phyloP scores from a whole-genome alignment of 2,888 invertebrate species.

The Caenorhabditis sinica region DNA sequence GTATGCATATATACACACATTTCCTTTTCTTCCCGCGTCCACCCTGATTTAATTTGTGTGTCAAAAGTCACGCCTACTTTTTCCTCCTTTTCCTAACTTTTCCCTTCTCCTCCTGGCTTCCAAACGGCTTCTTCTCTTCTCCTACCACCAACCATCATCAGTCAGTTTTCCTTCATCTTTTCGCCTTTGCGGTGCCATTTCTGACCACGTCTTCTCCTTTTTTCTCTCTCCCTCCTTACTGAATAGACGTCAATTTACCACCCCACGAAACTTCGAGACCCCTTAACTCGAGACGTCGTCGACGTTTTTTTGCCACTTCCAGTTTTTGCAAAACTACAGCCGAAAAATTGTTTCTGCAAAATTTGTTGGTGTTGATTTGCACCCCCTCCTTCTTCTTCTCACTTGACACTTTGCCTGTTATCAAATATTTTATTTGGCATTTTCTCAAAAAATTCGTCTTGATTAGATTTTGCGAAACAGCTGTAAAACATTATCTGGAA shows the following conservation, averaged over 20 bases:
- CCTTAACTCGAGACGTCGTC: not conserved
- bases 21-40: constrained; percentile 4
- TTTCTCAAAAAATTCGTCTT: not conserved
- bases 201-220: not conserved
- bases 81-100: not conserved
- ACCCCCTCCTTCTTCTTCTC: not conserved
- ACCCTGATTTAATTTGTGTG: constrained; percentile 42
- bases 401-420: not conserved
- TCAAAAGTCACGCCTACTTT: constrained; percentile 39
- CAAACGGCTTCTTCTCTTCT: not conserved
- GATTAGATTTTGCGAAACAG: not conserved
- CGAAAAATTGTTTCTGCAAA: constrained; percentile 6
- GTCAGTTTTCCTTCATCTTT: constrained; percentile 13
- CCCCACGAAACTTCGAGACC: not conserved
- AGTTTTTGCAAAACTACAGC: constrained; percentile 11
- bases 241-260: constrained; percentile 37
- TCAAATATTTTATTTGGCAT: not conserved
- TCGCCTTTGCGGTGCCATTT: not conserved
- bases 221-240: not conserved
- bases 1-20: constrained; percentile 25
- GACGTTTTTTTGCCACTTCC: not conserved
- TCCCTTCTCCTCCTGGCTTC: not conserved
- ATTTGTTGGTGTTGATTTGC: not conserved
- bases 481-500: constrained; percentile 3
- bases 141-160: constrained; percentile 24